Evolutionary conservation across 1,140 invertebrate species (phyloP), one percentile per base, ranked within the genome.

Genomic region (Dendroctonus ponderosae): DNA sequence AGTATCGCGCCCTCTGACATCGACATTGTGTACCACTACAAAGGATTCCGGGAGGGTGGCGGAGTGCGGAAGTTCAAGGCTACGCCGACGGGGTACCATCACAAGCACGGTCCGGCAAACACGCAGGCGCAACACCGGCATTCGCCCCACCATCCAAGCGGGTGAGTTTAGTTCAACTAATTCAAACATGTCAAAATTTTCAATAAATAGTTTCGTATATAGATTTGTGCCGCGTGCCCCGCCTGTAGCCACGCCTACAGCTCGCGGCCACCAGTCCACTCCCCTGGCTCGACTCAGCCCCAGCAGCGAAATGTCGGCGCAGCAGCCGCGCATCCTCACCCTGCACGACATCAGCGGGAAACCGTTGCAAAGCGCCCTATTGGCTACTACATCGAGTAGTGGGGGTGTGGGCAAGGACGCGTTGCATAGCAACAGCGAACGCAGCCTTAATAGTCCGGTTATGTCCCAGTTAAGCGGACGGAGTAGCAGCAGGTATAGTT

Each of bases 1-100:
- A 96, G 93, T 0, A 97, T 98, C 70, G 96, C 96, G 0, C 95
- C 96, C 0, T 96, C 94, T 8, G 96, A 98, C 78, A 97, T 97
- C 67, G 96, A 98, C 75, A 93, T 98, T 66, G 93, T 96, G 1
- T 96, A 96, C 74, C 95, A 98, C 78, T 98, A 98, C 77, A 96
- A 97, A 82, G 93, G 95, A 69, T 91, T 92, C 80, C 79, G 92
- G 77, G 89, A 92, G 77, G 86, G 85, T 2, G 85, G 84, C 9
- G 92, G 93, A 11, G 86, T 93, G 65, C 79, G 91, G 11, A 94
- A 93, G 79, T 94, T 93, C 77, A 94, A 93, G 79, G 87, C 90
- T 5, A 90, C 86, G 3, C 89, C 89, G 2, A 83, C 84, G 12
- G 83, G 85, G 40, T 89, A 89, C 75, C 90, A 91, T 74, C 91